Evolutionary conservation across 2,797 vertebrate species (phyloP), one percentile per base, ranked within the genome.

Genomic region (Decapterus maruadsi): DNA sequence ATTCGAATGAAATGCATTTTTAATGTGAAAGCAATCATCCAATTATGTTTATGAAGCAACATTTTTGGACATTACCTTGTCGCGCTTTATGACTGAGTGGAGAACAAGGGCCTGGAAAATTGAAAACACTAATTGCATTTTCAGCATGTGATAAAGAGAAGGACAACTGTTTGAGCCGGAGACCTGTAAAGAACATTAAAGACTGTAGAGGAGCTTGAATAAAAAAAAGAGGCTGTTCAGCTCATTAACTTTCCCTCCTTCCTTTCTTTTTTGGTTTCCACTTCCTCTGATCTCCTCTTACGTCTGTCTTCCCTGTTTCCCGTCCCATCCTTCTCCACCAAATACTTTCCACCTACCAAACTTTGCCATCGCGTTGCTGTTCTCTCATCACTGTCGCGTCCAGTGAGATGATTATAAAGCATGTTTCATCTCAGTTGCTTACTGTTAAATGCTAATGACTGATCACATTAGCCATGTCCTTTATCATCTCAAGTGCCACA

Each of bases 401-500:
- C 59, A 22, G 61, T 42, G 48, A 65, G 68, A 76, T 69, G 65
- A 81, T 82, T 83, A 86, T 68, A 72, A 82, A 82, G 48, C 71
- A 38, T 68, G 85, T 84, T 88, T 88, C 68, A 78, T 83, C 60
- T 61, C 19, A 63, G 58, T 77, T 77, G 62, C 51, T 50, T 63
- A 69, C 80, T 81, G 74, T 81, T 88, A 87, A 92, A 87, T 73
- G 75, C 71, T 83, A 89, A 93, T 70, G 88, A 87, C 87, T 85
- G 72, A 83, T 87, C 82, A 82, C 84, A 91, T 94, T 90, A 92
- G 59, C 72, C 42, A 54, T 64, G 84, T 87, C 76, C 58, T 93
- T 89, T 81, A 91, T 93, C 89, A 93, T 91, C 79, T 82, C 82
- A 72, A 86, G 81, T 80, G 83, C 81, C 77, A 83, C 69, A 16